Percentiles rank a stretch among this genome's conserved stretches.
These are phyloP conservation scores for Chesias legatella DNA, from an alignment of 2,888 invertebrate species.

Conservation along the genomic window DNA sequence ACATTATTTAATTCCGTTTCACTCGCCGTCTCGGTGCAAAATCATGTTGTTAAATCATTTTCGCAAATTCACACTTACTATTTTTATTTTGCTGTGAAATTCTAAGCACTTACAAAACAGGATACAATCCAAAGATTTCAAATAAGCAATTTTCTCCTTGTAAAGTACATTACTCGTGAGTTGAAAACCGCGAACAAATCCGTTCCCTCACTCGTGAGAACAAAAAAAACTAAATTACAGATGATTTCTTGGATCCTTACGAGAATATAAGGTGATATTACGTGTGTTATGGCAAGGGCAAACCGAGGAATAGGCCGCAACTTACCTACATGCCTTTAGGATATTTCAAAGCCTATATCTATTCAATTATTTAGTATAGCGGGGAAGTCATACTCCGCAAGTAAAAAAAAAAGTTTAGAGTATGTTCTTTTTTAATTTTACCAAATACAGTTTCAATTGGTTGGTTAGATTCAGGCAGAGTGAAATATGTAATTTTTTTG, in stretches of 20 bases:
- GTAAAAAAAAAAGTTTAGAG: too few species aligned
- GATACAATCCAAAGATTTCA: conserved; percentile 38
- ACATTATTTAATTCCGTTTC: too few species aligned
- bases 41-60: background rate
- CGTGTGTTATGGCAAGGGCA: conserved; percentile 35
- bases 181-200: conserved; percentile 55
- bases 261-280: conserved; percentile 66
- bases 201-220: conserved; percentile 65
- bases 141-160: conserved; percentile 59
- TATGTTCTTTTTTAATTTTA: too few species aligned
- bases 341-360: background rate
- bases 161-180: conserved; percentile 49
- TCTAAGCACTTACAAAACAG: conserved; percentile 10
- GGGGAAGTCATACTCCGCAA: too few species aligned
- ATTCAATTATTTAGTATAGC: background rate
- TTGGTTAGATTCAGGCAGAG: too few species aligned
- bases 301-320: conserved; percentile 5
- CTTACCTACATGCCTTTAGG: background rate
- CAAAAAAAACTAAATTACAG: conserved; percentile 71
- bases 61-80: background rate
- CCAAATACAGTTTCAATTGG: too few species aligned
- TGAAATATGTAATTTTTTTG: too few species aligned
- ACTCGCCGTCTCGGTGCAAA: too few species aligned
- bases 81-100: background rate
- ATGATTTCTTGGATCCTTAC: conserved; percentile 75